Percentiles rank a stretch among this genome's conserved stretches.
Evolutionary conservation across 2,797 vertebrate genomes (phyloP).

Genomic region (Leuciscus waleckii): DNA sequence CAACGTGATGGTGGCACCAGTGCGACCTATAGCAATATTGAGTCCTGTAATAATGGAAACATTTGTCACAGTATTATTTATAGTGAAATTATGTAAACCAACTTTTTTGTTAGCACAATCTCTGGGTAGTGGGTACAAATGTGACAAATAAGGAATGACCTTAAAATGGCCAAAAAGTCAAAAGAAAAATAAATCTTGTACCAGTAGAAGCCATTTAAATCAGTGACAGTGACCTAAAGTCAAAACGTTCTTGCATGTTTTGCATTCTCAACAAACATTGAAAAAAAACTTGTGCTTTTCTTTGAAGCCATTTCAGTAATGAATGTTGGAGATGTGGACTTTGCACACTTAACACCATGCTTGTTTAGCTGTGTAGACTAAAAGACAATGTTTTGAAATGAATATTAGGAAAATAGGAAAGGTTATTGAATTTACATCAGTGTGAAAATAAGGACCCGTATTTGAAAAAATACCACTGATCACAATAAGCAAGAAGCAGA

Average conservation of each 20-base stretch:
- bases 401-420: not conserved
- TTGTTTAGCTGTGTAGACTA: not conserved
- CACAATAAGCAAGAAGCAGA: not conserved
- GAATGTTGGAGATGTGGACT: constrained; percentile 8
- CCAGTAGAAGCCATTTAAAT: constrained; percentile 21
- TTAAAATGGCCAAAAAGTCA: too few relatives aligned
- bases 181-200: not conserved
- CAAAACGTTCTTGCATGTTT: not conserved
- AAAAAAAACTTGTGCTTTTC: not conserved
- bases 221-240: constrained; percentile 18
- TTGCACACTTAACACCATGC: not conserved
- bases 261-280: not conserved
- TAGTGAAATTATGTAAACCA: too few relatives aligned
- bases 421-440: not conserved
- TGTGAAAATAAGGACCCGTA: not conserved
- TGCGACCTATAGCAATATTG: too few relatives aligned
- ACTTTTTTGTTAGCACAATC: too few relatives aligned
- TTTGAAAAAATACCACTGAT: not conserved
- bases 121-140: too few relatives aligned
- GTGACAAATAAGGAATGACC: too few relatives aligned
- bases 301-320: not conserved
- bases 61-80: too few relatives aligned
- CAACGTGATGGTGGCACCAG: too few relatives aligned
- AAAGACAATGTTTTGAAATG: not conserved
- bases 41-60: too few relatives aligned